Base-by-base conservation (phyloP, 2,888 invertebrate genomes). In the Limenitis camilla region DNA sequence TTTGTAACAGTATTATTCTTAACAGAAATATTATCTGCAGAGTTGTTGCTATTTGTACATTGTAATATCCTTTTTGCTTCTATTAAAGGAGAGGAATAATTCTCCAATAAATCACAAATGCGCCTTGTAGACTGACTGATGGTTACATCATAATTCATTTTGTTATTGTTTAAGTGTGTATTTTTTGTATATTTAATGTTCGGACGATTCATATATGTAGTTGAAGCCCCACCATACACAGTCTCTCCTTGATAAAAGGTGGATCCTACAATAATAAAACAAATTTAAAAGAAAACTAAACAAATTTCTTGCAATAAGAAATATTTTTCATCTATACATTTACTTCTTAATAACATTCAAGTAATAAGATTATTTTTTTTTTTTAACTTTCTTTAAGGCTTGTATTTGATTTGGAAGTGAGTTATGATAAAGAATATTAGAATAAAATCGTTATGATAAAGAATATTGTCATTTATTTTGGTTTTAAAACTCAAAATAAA, bases 61-160 rank as follows among this genome's bases (percentile, higher is more conserved):
- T 64, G 66, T 3, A 94, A 94, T 73, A 95, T 93, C 68, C 92
- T 92, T 68, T 91, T 93, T 1, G 93, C 95, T 74, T 96, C 95
- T 40, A 87, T 87, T 46, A 95, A 78, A 0, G 96, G 95, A 2
- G 95, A 93, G 0, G 94, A 92, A 78, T 94, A 95, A 64, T 93
- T 91, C 71, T 96, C 94, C 50, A 97, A 81, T 5, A 95, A 89
- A 65, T 94, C 92, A 65, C 96, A 81, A 59, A 97, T 93, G 58
- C 92, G 90, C 64, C 92, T 91, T 0, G 96, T 93, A 5, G 96
- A 93, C 59, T 90, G 89, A 68, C 94, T 93, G 74, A 93, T 88
- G 8, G 63, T 64, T 35, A 68, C 66, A 55, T 69, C 70, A 28
- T 69, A 68, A 52, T 55, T 68, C 40, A 58, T 65, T 2, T 59